Evolutionary conservation across 1,140 invertebrate species (phyloP), one percentile per base, ranked within the genome.

Genomic region (Cyclina sinensis): DNA sequence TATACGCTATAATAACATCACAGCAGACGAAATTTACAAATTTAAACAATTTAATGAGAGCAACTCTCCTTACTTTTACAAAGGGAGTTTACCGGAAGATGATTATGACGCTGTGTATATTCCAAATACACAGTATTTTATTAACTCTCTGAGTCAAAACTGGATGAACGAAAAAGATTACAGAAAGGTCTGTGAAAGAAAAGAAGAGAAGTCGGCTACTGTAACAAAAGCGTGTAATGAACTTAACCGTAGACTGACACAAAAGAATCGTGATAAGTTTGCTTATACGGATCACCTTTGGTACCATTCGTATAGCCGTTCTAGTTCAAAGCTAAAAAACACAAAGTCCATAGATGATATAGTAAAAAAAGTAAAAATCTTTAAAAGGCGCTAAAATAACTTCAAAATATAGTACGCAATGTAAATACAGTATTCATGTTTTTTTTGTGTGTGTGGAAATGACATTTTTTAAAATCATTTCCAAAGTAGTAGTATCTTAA

Each of bases 251-350:
- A 90, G 89, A 70, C 70, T 80, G 2, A 57, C 88, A 2, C 79
- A 90, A 35, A 27, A 73, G 14, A 24, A 74, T 39, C 80, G 57
- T 30, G 27, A n/a, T 14, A 30, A 73, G 24, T 81, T 82, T 74
- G 91, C 93, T 9, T 94, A 91, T 88, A 89, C 91, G 21, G 87
- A 82, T 9, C 93, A 94, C 85, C 90, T 93, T 51, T 94, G 93
- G 93, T 88, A 89, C n/a, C 18, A 46, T 1, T 43, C 37, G 46
- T 74, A 46, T 48, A 48, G 24, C 3, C 16, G 11, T n/a, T 9
- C 11, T 37, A 35, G 39, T 37, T 7, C 24, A n/a, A 27, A 62
- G 43, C 14, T 43, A 14, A 43, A 43, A 43, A 14, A 43, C 4
- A 43, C 43, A 43, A 43, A 43, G 14, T 14, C 43, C 14, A 4